A percentile compares a stretch with the other conserved stretches of the same genome.
phyloP scores from a whole-genome alignment of 2,113 vertebrate species.

The Nycticebus coucang region DNA sequence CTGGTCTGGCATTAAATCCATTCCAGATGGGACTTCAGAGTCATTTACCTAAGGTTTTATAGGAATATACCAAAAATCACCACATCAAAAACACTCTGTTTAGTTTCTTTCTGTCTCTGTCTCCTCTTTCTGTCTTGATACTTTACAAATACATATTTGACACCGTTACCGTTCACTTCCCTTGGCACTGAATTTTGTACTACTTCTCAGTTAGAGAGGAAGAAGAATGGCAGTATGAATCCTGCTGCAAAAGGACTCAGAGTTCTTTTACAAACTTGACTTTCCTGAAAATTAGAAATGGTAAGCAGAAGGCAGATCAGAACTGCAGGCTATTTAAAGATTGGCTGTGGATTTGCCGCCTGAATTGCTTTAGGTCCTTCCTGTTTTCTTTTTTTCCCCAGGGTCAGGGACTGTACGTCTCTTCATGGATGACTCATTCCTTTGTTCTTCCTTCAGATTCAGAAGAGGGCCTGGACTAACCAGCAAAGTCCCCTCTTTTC shows the following conservation, averaged over 20 bases:
- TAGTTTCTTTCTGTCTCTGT: neutral
- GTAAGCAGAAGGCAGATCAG: neutral
- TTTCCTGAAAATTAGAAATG: neutral
- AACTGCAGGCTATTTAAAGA: neutral
- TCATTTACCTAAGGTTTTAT: neutral
- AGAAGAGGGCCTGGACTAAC: neutral
- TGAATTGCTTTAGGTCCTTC: neutral
- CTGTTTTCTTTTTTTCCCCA: neutral
- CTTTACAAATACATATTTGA: neutral
- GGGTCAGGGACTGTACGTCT: neutral
- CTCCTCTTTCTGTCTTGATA: neutral
- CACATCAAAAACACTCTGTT: neutral
- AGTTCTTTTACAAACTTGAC: neutral
- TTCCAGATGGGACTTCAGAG: neutral
- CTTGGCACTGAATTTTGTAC: neutral
- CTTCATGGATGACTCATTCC: neutral
- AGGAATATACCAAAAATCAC: neutral
- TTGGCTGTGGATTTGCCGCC: neutral
- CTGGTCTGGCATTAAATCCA: slow-evolving; percentile 17
- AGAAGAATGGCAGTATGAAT: neutral
- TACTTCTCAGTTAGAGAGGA: neutral
- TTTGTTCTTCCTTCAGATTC: neutral
- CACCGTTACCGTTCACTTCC: neutral
- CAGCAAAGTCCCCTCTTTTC: neutral
- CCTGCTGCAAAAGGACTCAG: neutral